Percentiles rank a stretch among this genome's conserved stretches.
Evolutionary conservation across 2,888 invertebrate genomes (phyloP).

Genomic region (Gnatocerus cornutus): DNA sequence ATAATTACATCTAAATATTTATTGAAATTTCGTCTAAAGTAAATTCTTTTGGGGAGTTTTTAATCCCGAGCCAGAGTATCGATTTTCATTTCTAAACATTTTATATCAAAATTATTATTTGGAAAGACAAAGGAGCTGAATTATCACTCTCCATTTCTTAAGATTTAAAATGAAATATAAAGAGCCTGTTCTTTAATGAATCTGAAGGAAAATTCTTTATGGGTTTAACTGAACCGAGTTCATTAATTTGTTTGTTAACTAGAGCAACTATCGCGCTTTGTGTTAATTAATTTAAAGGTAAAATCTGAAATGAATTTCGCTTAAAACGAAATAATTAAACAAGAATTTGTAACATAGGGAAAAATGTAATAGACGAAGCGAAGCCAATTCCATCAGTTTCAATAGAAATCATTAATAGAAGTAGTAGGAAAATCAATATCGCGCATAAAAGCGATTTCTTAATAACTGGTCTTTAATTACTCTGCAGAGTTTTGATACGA

Average conservation of each 20-base stretch:
- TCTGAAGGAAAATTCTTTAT: slow-evolving; percentile 26
- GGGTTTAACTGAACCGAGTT: slow-evolving; percentile 33
- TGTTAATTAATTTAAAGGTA: not conserved
- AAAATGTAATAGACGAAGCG: too few relatives aligned
- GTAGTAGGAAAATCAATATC: not conserved
- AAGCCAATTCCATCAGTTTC: not conserved
- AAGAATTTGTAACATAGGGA: too few relatives aligned
- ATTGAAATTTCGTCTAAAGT: too few relatives aligned
- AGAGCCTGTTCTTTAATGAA: slow-evolving; percentile 35
- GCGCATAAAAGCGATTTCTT: not conserved
- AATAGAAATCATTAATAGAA: not conserved
- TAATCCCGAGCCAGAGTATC: not conserved
- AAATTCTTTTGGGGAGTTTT: too few relatives aligned
- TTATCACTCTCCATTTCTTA: slow-evolving; percentile 38
- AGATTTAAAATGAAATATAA: slow-evolving; percentile 32
- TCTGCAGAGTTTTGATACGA: slow-evolving; percentile 8
- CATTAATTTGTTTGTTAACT: slow-evolving; percentile 40
- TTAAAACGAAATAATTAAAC: not conserved
- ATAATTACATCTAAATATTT: too few relatives aligned
- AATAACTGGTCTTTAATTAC: slow-evolving; percentile 3
- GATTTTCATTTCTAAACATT: slow-evolving; percentile 16
- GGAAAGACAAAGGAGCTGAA: slow-evolving; percentile 21
- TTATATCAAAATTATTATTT: slow-evolving; percentile 8
- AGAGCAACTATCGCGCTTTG: slow-evolving; percentile 26
- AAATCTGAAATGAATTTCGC: not conserved